phyloP scores from a whole-genome alignment of 1,140 invertebrate genomes.

The Harpegnathos saltator region DNA sequence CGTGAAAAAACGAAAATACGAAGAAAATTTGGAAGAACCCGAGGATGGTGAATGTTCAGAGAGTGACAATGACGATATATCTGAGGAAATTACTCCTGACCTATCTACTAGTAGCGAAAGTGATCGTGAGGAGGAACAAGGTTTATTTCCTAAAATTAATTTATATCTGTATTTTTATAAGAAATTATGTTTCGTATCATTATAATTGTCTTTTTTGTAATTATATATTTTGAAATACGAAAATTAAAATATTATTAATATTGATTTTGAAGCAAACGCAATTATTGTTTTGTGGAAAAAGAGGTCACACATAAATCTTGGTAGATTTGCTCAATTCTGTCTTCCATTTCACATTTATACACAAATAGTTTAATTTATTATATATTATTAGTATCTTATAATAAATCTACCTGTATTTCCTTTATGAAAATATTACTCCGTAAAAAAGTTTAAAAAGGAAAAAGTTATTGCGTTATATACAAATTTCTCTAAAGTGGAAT shows the following conservation, averaged over 20 bases:
- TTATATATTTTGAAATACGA: constrained; percentile 17
- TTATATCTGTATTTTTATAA: constrained; percentile 55
- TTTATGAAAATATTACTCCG: too few species aligned
- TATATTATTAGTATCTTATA: too few species aligned
- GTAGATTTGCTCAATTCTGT: not conserved
- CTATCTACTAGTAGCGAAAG: constrained; percentile 75
- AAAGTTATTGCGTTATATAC: too few species aligned
- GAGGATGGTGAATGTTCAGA: constrained; percentile 91
- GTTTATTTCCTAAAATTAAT: too few species aligned
- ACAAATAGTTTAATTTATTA: too few species aligned
- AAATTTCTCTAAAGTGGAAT: too few species aligned
- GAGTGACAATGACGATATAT: constrained; percentile 77
- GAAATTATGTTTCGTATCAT: not conserved
- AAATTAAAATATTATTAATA: constrained; percentile 12
- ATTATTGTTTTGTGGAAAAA: too few species aligned
- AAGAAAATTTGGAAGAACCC: constrained; percentile 75
- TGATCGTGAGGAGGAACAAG: constrained; percentile 80
- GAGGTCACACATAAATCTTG: not conserved
- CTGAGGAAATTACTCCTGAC: constrained; percentile 69
- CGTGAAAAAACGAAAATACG: constrained; percentile 79
- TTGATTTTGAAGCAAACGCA: too few species aligned
- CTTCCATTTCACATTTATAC: not conserved
- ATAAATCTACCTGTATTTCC: too few species aligned
- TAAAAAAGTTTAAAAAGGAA: too few species aligned
- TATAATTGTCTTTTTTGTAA: constrained; percentile 30